Conservation (phyloP, 1,140 invertebrate genomes). For the Drosophila bocki region DNA sequence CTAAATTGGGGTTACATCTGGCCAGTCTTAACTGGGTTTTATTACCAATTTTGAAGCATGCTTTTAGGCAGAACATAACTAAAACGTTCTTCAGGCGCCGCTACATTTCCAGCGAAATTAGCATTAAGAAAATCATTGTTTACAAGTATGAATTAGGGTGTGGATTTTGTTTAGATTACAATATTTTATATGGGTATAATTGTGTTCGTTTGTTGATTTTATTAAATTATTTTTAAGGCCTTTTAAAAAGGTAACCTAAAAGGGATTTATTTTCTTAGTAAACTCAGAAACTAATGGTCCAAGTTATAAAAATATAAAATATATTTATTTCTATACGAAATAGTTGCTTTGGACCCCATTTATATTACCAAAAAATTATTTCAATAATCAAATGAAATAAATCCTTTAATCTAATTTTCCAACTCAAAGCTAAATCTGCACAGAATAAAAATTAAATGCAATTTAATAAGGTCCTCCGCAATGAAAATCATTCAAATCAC, state of each 20-base stretch:
- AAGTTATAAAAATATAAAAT: neutral
- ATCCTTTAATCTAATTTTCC: too few species aligned
- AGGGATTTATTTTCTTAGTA: too few species aligned
- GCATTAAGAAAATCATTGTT: neutral
- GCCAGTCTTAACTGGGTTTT: too few species aligned
- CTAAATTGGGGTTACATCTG: too few species aligned
- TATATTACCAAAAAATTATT: too few species aligned
- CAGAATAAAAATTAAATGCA: neutral
- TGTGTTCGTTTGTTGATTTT: too few species aligned
- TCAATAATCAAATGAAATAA: neutral
- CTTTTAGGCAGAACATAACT: too few species aligned
- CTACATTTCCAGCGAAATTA: neutral
- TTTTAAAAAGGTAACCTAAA: neutral
- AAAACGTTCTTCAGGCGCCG: too few species aligned
- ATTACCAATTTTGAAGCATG: too few species aligned
- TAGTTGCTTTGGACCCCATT: too few species aligned
- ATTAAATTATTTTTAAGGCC: too few species aligned
- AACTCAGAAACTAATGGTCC: too few species aligned
- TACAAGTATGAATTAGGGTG: neutral
- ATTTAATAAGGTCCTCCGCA: neutral
- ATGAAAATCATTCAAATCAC: neutral
- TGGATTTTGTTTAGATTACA: neutral
- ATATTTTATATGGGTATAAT: neutral
- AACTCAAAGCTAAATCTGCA: neutral
- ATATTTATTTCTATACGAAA: neutral